phyloP scores from a whole-genome alignment of 1,140 invertebrate genomes.

The Caenorhabditis tropicalis region DNA sequence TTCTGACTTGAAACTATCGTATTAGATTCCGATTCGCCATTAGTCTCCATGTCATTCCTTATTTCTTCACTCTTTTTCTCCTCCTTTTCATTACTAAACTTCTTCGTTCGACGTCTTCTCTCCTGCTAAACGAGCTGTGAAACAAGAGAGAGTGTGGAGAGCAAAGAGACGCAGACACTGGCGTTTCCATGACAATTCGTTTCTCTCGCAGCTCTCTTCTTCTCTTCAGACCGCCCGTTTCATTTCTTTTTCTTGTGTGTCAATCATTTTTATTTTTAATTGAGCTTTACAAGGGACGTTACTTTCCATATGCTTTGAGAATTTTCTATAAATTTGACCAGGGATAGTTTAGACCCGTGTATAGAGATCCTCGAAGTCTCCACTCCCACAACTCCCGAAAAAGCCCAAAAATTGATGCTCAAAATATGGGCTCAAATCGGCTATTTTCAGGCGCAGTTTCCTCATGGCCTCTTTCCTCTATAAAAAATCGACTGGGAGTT shows the following conservation, averaged over 20 bases:
- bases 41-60: background rate
- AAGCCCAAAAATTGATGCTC: no score
- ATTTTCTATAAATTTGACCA: no score
- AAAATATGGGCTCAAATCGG: no score
- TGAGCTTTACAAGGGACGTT: background rate
- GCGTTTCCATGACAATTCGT: conserved; percentile 13
- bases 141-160: background rate
- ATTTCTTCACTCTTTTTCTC: background rate
- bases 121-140: background rate
- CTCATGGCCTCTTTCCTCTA: background rate
- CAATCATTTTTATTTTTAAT: background rate
- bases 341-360: no score
- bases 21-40: background rate
- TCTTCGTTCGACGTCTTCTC: background rate
- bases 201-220: background rate
- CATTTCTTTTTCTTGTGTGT: background rate
- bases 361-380: no score
- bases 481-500: no score
- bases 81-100: background rate
- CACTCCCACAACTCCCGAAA: no score
- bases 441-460: no score
- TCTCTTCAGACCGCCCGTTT: background rate
- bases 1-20: no score
- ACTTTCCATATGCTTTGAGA: no score
- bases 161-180: background rate